Base-by-base conservation (phyloP, 2,797 vertebrate species). In the Cyclura pinguis region DNA sequence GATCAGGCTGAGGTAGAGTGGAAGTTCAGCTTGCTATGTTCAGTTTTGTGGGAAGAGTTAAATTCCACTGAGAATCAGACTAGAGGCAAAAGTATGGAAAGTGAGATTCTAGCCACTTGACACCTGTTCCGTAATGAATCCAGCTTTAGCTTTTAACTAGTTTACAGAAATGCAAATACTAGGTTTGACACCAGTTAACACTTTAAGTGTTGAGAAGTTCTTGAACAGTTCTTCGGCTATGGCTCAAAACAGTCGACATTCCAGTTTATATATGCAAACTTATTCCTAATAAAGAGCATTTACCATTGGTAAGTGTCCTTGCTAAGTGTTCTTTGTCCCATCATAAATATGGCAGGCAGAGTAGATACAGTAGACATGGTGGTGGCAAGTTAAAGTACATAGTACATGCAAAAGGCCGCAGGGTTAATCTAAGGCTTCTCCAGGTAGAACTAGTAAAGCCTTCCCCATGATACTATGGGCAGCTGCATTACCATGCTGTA, bases 161-260 rank as follows among this genome's bases (percentile, higher is more conserved):
- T 73, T 74, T 32, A 38, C 57, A n/a, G n/a, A 85, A 38, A 85
- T 85, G 55, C 69, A 35, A 72, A 72, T 64, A 32, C 57, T 38
- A 80, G 29, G 38, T 27, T 88, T 88, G 76, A 69, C 67, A 91
- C 62, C 67, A 81, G 81, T 91, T 80, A 85, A 12, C 64, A 88
- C 29, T 78, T 77, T 87, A 78, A 35, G 57, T 72, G 14, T 85
- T 50, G 16, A 84, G 52, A 50, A 24, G 35, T 80, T 38, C 59
- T 76, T 88, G 57, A 38, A 38, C 6, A 74, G 16, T 64, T 74
- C 55, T 64, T 86, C 77, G 82, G 47, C 69, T 52, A 27, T 76
- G 6, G 27, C 9, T 88, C 62, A 47, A 88, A 88, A 86, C 16
- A 64, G 29, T 72, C 85, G 76, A 67, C 67, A 35, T n/a, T 47